phyloP scores from a whole-genome alignment of 2,113 vertebrate genomes.

The Forbesichthys papilliferus region DNA sequence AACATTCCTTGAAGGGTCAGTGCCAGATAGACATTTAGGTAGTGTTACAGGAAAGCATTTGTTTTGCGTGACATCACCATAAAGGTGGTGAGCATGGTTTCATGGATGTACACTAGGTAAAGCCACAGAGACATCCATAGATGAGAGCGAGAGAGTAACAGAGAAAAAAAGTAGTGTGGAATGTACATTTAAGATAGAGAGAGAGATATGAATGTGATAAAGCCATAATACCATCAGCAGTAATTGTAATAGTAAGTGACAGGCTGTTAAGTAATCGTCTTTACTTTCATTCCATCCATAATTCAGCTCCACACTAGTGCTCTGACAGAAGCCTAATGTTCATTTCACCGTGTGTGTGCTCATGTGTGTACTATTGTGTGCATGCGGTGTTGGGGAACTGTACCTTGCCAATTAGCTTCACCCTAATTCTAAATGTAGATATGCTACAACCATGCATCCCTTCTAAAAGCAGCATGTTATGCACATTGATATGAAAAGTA shows the following conservation, averaged over 20 bases:
- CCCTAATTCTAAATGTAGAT: neutral
- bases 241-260: slow-evolving; percentile 52
- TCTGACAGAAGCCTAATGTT: slow-evolving; percentile 38
- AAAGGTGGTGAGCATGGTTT: no score
- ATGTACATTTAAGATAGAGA: neutral
- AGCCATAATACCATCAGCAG: slow-evolving; percentile 45
- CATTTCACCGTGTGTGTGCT: neutral
- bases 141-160: neutral
- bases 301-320: slow-evolving; percentile 43
- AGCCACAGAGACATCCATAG: no score
- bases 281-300: slow-evolving; percentile 35
- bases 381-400: neutral
- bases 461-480: no score
- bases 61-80: no score
- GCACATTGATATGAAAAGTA: no score
- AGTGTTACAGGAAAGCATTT: no score
- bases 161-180: neutral
- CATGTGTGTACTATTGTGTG: slow-evolving; percentile 13
- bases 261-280: slow-evolving; percentile 57
- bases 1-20: no score
- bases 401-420: neutral
- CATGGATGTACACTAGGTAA: no score
- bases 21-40: no score
- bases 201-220: slow-evolving; percentile 32
- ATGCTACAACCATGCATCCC: neutral